Evolutionary conservation across 2,113 vertebrate species (phyloP).

Genomic region (Podocnemis expansa): DNA sequence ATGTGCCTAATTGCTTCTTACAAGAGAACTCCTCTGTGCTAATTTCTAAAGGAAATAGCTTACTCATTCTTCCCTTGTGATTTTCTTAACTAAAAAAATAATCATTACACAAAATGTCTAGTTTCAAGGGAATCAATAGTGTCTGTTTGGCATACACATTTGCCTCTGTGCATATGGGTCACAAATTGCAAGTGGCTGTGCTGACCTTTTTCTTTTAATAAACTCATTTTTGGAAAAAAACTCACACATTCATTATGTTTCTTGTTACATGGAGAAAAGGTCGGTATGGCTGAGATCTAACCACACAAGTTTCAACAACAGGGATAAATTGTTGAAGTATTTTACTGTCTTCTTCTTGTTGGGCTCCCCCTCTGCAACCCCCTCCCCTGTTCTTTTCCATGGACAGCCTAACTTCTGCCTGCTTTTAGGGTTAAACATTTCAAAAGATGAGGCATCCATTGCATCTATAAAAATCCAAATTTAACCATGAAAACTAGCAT

Average conservation of each 20-base stretch:
- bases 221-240: conserved; percentile 38
- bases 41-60: conserved; percentile 37
- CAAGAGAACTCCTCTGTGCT: conserved; percentile 1
- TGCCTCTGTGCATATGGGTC: neutral
- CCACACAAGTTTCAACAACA: conserved; percentile 26
- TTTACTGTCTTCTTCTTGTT: neutral
- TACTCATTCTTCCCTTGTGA: conserved; percentile 28
- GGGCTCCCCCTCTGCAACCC: too few relatives aligned
- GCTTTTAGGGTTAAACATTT: neutral
- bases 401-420: neutral
- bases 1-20: conserved; percentile 33
- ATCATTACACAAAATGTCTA: conserved; percentile 20
- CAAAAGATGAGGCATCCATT: neutral
- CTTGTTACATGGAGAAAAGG: conserved; percentile 42
- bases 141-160: neutral
- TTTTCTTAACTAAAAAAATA: neutral
- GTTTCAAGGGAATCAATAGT: conserved; percentile 4
- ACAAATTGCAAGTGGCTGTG: conserved; percentile 12
- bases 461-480: rapidly evolving
- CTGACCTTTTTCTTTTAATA: conserved; percentile 52
- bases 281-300: neutral
- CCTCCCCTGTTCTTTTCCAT: neutral
- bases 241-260: conserved; percentile 28
- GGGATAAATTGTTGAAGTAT: neutral
- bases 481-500: neutral